Base-by-base conservation (phyloP, 1,140 invertebrate genomes). In the Zophobas atratus region DNA sequence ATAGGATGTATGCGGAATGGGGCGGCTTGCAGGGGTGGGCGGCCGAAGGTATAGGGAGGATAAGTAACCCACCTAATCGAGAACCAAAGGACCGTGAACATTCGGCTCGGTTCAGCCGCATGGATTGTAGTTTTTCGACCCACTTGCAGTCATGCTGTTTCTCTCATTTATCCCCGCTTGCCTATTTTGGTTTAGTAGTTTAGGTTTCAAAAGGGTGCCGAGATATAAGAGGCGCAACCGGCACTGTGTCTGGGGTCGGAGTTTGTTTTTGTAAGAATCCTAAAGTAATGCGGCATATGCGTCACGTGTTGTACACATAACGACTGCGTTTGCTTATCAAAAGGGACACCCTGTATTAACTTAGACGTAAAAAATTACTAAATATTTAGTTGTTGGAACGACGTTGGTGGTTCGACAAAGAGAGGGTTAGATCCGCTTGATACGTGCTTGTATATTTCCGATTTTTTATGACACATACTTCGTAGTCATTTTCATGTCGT, bases 1-100 rank as follows among this genome's bases (percentile, higher is more conserved):
- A 72, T 77, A 46, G 76, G 76, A 77, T 71, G 76, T 77, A 77
- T 72, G 67, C 51, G 63, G 49, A 72, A 70, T 51, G 72, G 70
- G 70, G 41, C 57, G 38, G 46, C 63, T 41, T 55, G 75, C 57
- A 70, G 67, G 75, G 76, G 63, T 77, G 49, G 63, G 49, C 70
- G 67, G 63, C n/a, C 55, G 60, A 77, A 77, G 51, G 46, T 56
- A 20, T 20, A 53, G 74, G 67, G 67, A 49, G 55, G 55, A 56
- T 57, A 60, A 46, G 41, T 49, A 39, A 70, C 38, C 75, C 48
- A 70, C 60, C 75, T 76, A 76, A 76, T 76, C 57, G 67, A 70
- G 43, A 60, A 70, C 43, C 46, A 67, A 67, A 67, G 60, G 60
- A 67, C 60, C 60, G 53, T 70, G 67, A 76, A 55, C 43, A 43